Base-by-base conservation (phyloP, 2,113 vertebrate genomes). In the Micromys minutus region DNA sequence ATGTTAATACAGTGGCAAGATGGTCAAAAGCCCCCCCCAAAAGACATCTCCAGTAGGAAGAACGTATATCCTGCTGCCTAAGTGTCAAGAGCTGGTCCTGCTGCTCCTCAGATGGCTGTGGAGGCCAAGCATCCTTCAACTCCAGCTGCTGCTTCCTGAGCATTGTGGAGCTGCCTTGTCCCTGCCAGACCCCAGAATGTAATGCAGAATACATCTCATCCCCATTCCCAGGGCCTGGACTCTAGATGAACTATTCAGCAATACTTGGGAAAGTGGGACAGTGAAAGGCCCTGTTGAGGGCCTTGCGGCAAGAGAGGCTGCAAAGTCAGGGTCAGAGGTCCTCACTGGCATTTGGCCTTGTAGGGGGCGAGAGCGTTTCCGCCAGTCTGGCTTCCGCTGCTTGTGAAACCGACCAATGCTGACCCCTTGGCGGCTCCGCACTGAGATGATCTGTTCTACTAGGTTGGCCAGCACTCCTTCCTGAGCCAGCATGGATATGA, bases 391-490 rank as follows among this genome's bases (percentile, higher is more conserved):
- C 97, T 99, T 99, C 98, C 99, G 99, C 98, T 99, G 99, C 98
- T 99, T 99, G 98, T 99, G 99, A 96, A 99, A 98, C 1, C 99
- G 99, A 65, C 99, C 99, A 0, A 99, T 99, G 97, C 99, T 99
- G 95, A 99, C 99, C 0, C 99, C 99, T 97, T 99, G 99, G 39
- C 99, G 99, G 87, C 99, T 98, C 89, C 99, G 99, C 63, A 99
- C 99, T 0, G 99, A 99, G 98, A 99, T 99, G 98, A 99, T 99
- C 98, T 99, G 99, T 97, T 99, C 99, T 97, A 99, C 99, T 0
- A 99, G 99, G 97, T 99, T 99, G 31, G 99, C 99, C 98, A 99
- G 97, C 99, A 99, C 99, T 72, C 99, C 99, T 99, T 99, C 99
- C 98, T 99, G 99, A 76, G 99, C 99, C 98, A 99, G 98, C 99